These are phyloP conservation scores for Paratrypauchen microcephalus DNA, from an alignment of 2,797 vertebrate species.

Conservation along the genomic window DNA sequence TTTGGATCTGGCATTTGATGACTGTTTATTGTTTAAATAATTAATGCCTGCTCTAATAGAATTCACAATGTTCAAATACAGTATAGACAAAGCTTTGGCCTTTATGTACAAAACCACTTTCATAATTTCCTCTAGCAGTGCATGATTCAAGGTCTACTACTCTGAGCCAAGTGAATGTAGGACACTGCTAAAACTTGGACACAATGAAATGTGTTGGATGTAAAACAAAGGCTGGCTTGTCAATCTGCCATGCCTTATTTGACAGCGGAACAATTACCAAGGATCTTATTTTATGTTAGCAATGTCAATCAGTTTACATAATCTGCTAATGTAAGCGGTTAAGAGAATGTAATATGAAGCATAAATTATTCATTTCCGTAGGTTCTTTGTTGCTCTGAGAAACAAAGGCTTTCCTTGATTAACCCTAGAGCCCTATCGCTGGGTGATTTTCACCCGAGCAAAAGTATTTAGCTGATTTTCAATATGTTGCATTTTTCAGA, in stretches of 20 bases:
- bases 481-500: no score
- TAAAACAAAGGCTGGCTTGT: not conserved
- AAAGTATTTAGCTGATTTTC: no score
- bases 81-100: not conserved
- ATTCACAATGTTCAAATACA: not conserved
- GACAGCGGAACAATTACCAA: not conserved
- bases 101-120: conserved; percentile 18
- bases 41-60: not conserved
- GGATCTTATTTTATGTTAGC: not conserved
- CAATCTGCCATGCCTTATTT: not conserved
- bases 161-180: conserved; percentile 14
- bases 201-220: not conserved
- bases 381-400: not conserved
- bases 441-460: no score
- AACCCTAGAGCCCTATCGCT: no score
- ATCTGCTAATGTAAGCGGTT: not conserved
- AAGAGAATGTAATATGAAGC: not conserved
- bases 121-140: conserved; percentile 16
- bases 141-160: conserved; percentile 21
- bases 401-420: not conserved
- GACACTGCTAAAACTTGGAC: conserved; percentile 2
- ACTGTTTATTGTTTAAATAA: not conserved
- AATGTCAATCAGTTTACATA: not conserved
- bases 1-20: not conserved
- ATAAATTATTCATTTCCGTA: not conserved